A percentile compares a stretch with the other conserved stretches of the same genome.
Evolutionary conservation across 1,140 invertebrate species (phyloP).

Genomic region (Penaeus indicus): DNA sequence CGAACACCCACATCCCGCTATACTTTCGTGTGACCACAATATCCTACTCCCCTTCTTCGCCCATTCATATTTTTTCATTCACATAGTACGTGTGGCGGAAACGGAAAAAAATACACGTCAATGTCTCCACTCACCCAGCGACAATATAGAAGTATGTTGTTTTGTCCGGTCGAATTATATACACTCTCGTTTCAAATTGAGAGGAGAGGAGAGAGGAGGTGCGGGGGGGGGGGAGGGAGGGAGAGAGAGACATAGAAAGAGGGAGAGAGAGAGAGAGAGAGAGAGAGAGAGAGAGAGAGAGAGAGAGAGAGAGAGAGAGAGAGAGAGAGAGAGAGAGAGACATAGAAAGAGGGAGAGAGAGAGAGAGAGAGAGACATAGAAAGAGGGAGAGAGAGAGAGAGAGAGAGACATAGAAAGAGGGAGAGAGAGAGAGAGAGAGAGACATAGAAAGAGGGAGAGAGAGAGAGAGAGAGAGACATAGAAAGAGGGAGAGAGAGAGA

Average conservation of each 20-base stretch:
- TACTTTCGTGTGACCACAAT: too few relatives aligned
- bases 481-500: background rate
- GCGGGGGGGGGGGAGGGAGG: background rate
- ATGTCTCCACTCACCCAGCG: too few relatives aligned
- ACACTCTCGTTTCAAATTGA: too few relatives aligned
- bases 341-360: too few relatives aligned
- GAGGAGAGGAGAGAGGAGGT: background rate
- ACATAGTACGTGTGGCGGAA: too few relatives aligned
- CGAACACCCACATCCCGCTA: too few relatives aligned
- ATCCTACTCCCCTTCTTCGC: too few relatives aligned
- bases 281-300: background rate
- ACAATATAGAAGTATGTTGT: too few relatives aligned
- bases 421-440: background rate
- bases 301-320: background rate
- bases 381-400: background rate
- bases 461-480: background rate
- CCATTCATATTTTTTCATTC: too few relatives aligned
- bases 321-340: background rate
- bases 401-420: background rate
- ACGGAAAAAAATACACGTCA: too few relatives aligned
- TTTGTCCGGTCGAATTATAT: too few relatives aligned
- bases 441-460: accelerated
- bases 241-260: background rate
- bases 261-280: background rate
- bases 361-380: background rate